Evolutionary conservation across 30 jellyfish, hydroid and myxozoan species (phyloP).

Genomic region (Aurelia aurita): DNA sequence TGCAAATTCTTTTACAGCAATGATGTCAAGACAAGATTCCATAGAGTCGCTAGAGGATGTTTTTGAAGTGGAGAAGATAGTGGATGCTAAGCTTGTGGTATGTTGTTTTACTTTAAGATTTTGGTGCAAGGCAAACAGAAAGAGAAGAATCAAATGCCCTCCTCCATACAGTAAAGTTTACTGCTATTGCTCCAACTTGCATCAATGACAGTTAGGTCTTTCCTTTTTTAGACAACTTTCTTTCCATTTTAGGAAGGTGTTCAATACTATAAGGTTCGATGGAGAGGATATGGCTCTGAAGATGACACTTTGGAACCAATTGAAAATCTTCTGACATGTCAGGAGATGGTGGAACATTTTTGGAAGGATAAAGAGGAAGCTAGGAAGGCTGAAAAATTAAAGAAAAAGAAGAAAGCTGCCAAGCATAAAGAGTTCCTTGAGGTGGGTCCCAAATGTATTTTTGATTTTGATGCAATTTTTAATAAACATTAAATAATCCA

Average conservation of each 20-base stretch:
- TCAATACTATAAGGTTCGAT: conserved; percentile 57
- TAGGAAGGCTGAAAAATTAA: conserved; percentile 7
- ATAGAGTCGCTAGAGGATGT: conserved; percentile 57
- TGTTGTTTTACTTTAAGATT: not conserved
- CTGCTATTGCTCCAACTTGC: not conserved
- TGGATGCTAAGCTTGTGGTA: conserved; percentile 60
- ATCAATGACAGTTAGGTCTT: not conserved
- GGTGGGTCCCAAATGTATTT: not conserved
- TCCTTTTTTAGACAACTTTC: not conserved
- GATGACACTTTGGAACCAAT: conserved; percentile 97
- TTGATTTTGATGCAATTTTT: too few species aligned
- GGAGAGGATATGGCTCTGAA: conserved; percentile 90
- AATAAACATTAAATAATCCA: too few species aligned
- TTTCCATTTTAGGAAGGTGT: conserved; percentile 5
- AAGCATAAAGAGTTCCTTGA: not conserved
- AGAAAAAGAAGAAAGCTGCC: not conserved
- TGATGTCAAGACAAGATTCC: not conserved
- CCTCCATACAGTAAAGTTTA: not conserved
- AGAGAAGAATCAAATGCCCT: not conserved
- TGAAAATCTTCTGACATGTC: conserved; percentile 76
- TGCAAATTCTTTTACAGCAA: too few species aligned
- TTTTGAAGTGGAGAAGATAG: conserved; percentile 82
- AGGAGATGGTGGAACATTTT: conserved; percentile 55
- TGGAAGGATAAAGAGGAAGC: conserved; percentile 46
- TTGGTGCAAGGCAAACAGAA: not conserved